Percentiles rank a stretch among this genome's conserved stretches.
Evolutionary conservation across 2,888 invertebrate species (phyloP).

Genomic region (Hofmannophila pseudospretella): DNA sequence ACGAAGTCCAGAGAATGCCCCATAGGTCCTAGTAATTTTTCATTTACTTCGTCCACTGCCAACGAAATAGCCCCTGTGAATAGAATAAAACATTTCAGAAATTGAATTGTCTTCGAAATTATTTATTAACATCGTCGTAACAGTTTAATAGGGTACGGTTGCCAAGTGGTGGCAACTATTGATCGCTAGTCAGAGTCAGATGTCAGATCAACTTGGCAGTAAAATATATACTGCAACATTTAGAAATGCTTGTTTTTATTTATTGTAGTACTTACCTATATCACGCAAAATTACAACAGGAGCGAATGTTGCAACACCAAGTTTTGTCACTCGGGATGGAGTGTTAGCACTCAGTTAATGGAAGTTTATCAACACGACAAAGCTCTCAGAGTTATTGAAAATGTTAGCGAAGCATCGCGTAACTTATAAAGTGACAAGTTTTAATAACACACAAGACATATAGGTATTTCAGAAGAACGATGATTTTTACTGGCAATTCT

Average conservation of each 20-base stretch:
- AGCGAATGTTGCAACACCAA: constrained; percentile 7
- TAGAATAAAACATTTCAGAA: constrained; percentile 12
- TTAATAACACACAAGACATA: too few relatives aligned
- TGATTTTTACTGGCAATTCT: too few relatives aligned
- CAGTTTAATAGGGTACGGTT: constrained; percentile 25
- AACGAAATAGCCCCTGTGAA: constrained; percentile 88
- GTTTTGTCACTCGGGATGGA: constrained; percentile 15
- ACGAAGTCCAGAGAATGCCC: constrained; percentile 88
- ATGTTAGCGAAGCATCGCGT: constrained; percentile 14
- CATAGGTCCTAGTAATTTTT: constrained; percentile 75
- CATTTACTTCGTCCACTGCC: constrained; percentile 90
- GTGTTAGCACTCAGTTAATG: constrained; percentile 26
- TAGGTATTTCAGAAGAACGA: too few relatives aligned
- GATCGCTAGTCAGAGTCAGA: constrained; percentile 25
- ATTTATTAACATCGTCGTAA: constrained; percentile 18
- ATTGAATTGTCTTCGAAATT: constrained; percentile 6
- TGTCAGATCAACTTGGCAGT: constrained; percentile 29
- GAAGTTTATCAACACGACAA: constrained; percentile 36
- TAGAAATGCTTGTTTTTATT: neutral
- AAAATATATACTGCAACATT: constrained; percentile 26
- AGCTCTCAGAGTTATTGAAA: constrained; percentile 25
- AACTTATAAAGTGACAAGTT: neutral
- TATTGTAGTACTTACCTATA: neutral
- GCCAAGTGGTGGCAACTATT: constrained; percentile 37
- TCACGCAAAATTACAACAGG: neutral